Evolutionary conservation across 2,797 vertebrate genomes (phyloP).

Genomic region (Paramormyrops hopkinsi): DNA sequence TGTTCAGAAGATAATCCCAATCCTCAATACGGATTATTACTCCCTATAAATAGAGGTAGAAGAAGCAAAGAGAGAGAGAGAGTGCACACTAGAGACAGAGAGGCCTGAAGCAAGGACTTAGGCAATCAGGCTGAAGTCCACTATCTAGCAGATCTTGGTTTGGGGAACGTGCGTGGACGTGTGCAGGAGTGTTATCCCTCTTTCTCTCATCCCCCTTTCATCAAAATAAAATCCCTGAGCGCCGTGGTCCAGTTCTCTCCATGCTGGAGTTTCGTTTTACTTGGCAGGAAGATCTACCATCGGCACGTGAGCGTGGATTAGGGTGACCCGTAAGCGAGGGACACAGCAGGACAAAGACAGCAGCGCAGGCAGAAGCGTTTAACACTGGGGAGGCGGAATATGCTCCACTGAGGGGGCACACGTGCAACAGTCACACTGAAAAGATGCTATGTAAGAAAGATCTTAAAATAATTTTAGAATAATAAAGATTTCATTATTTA

Average conservation of each 20-base stretch:
- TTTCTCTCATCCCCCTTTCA: neutral
- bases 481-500: neutral
- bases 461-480: neutral
- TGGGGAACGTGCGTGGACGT: neutral
- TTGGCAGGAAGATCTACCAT: neutral
- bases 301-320: neutral
- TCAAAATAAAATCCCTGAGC: neutral
- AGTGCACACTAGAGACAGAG: neutral
- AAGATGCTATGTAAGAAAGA: neutral
- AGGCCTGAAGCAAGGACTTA: neutral
- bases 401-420: neutral
- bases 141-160: neutral
- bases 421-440: neutral
- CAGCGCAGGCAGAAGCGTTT: neutral
- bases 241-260: neutral
- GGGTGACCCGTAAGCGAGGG: neutral
- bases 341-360: neutral
- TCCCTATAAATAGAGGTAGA: conserved; percentile 33
- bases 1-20: conserved; percentile 28
- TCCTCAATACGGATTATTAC: conserved; percentile 36
- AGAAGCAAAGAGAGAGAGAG: conserved; percentile 3
- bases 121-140: neutral
- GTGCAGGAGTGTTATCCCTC: neutral
- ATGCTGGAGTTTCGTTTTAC: neutral
- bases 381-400: neutral